A percentile compares a stretch with the other conserved stretches of the same genome.
phyloP scores from a whole-genome alignment of 2,888 invertebrate species.

The Lissocephala sabroskyi region DNA sequence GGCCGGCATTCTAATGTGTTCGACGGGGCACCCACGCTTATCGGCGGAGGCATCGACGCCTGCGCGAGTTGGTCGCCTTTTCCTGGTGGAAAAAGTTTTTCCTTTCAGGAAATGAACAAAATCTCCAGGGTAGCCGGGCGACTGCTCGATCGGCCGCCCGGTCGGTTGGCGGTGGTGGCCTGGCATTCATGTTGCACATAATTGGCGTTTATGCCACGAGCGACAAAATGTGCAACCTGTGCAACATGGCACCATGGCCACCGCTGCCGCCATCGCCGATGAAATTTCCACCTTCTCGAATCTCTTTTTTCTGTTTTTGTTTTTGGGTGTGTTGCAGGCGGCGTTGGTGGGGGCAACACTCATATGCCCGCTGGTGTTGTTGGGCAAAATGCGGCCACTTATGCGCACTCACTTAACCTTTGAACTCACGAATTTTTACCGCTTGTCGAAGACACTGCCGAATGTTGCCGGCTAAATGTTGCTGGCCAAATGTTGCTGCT shows the following conservation, averaged over 20 bases:
- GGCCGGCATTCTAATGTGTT: constrained; percentile 54
- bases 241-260: constrained; percentile 51
- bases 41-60: constrained; percentile 40
- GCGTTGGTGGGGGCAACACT: not conserved
- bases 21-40: constrained; percentile 19
- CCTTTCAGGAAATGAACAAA: constrained; percentile 54
- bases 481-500: not conserved
- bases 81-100: constrained; percentile 12
- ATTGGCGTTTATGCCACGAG: constrained; percentile 60
- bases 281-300: too few relatives aligned
- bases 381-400: constrained; percentile 46
- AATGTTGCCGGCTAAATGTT: too few relatives aligned
- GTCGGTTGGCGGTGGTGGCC: not conserved
- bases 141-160: constrained; percentile 18
- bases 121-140: constrained; percentile 42
- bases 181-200: constrained; percentile 29
- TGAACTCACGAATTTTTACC: constrained; percentile 35
- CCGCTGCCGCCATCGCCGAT: constrained; percentile 1
- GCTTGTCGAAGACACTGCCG: too few relatives aligned
- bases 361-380: not conserved
- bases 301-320: too few relatives aligned
- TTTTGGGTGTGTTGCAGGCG: too few relatives aligned
- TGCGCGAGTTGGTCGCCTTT: constrained; percentile 4
- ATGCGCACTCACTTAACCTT: constrained; percentile 63
- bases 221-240: constrained; percentile 42